Conservation (phyloP, 2,797 vertebrate genomes). For the Syngnathus acus region DNA sequence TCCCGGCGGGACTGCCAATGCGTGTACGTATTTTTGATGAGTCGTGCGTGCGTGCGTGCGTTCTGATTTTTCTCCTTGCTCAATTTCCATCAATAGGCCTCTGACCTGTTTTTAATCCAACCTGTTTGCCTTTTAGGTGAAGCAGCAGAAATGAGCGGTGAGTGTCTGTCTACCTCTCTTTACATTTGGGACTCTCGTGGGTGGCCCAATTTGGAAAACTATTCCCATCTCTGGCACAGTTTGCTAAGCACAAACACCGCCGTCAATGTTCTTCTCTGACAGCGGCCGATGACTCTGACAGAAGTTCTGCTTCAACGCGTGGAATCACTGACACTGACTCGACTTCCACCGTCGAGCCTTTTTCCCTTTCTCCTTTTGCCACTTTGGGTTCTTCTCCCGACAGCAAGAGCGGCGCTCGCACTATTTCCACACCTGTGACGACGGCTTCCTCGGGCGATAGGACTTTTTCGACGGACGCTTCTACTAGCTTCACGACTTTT, state of each 20-base stretch:
- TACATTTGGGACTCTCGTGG: no score
- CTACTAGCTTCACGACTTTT: no score
- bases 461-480: no score
- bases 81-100: neutral
- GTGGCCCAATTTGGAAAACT: no score
- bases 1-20: conserved; percentile 83
- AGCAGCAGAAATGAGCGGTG: conserved; percentile 64
- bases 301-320: conserved; percentile 42
- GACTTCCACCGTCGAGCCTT: neutral
- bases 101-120: neutral
- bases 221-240: no score
- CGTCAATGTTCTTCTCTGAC: conserved; percentile 55
- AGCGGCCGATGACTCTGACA: conserved; percentile 49
- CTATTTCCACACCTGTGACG: neutral
- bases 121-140: conserved; percentile 72
- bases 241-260: neutral
- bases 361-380: neutral
- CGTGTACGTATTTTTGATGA: conserved; percentile 62
- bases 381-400: neutral
- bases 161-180: neutral
- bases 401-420: neutral
- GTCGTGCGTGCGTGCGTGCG: no score
- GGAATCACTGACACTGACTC: conserved; percentile 32
- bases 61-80: neutral
- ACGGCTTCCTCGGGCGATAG: no score